Evolutionary conservation across 2,797 vertebrate genomes (phyloP), one percentile per base, ranked within the genome.

Genomic region (Schizothorax lantsangensis): DNA sequence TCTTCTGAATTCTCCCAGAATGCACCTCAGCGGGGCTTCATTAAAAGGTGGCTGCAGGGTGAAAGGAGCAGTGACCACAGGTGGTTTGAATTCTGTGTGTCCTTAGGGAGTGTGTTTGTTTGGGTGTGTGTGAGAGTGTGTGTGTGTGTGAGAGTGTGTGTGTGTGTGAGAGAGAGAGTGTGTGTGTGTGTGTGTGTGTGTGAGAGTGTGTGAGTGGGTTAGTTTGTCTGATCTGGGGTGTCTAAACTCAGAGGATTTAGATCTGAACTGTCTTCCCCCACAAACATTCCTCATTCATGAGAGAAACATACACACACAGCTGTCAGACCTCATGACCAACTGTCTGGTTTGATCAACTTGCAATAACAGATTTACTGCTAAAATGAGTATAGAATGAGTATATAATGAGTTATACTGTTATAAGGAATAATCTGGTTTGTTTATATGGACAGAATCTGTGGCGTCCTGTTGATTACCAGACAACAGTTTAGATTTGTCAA

Each of bases 31-130:
- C 95, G 93, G 96, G 96, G 96, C 96, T 97, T 97, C 96, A 97
- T 97, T 97, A 97, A 97, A 97, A 97, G 96, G 96, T 97, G 96
- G 95, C 96, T 97, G 95, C 95, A 96, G 96, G 96, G 95, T 94
- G 94, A 95, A 97, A 96, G 96, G 95, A 95, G 96, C 95, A 95
- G 96, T 96, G 96, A 97, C 96, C 96, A 97, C 96, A 97, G 96
- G 96, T 97, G 96, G 96, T 96, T 97, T 92, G 88, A 95, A 86
- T 83, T 77, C 95, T 87, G 21, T 6, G 77, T 87, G 84, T 89
- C 90, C 88, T 38, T 77, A 83, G 88, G 88, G 68, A 1, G 78
- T 10, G 66, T 71, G 74, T 79, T 72, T 62, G 62, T 78, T 23
- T 81, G 81, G 36, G 80, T 45, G 62, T 73, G 33, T 62, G 54